phyloP scores from a whole-genome alignment of 1,140 invertebrate species.

The Belonocnema kinseyi region DNA sequence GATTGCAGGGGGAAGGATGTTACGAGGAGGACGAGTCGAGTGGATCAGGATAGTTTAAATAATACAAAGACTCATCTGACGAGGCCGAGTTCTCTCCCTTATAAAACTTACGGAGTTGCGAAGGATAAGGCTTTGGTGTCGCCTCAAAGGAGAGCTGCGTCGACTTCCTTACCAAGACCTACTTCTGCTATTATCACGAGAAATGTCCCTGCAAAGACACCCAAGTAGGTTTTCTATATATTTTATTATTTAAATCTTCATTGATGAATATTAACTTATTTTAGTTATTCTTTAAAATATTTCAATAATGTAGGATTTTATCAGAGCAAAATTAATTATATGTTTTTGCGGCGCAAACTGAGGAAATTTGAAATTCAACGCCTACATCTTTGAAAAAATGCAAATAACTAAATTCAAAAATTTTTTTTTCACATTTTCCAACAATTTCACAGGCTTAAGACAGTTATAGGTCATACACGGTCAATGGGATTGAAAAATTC shows the following conservation, averaged over 20 bases:
- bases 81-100: slow-evolving; percentile 80
- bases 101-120: slow-evolving; percentile 76
- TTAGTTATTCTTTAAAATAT: no score
- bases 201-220: slow-evolving; percentile 63
- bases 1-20: slow-evolving; percentile 60
- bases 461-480: no score
- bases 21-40: slow-evolving; percentile 75
- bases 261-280: not conserved
- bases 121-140: slow-evolving; percentile 74
- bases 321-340: no score
- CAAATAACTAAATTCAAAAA: no score
- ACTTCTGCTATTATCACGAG: slow-evolving; percentile 63
- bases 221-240: slow-evolving; percentile 69
- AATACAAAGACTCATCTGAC: slow-evolving; percentile 67
- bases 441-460: no score
- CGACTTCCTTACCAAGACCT: slow-evolving; percentile 77
- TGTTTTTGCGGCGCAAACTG: no score
- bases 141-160: slow-evolving; percentile 79
- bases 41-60: slow-evolving; percentile 75
- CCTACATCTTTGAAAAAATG: no score
- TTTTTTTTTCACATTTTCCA: no score
- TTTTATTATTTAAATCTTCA: slow-evolving; percentile 23
- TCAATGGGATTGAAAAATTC: no score
- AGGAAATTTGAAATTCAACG: no score
- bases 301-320: no score